Conservation (phyloP, 2,888 invertebrate genomes). For the Lochmaea capreae region DNA sequence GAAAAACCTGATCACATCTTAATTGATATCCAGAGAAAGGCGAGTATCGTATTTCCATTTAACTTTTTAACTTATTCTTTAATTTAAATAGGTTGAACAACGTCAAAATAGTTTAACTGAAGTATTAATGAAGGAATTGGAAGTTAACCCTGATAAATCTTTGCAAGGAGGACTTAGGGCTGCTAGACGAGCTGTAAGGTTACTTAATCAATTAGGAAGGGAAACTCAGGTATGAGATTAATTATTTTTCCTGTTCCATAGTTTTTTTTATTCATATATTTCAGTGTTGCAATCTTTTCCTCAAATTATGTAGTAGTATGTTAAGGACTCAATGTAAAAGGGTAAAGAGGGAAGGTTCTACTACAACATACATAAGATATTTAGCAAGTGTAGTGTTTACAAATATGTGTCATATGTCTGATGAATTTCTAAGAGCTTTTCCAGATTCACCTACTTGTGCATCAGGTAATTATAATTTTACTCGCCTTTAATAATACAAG, state of each 20-base stretch:
- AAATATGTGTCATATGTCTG: slow-evolving; percentile 72
- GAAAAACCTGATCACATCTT: slow-evolving; percentile 64
- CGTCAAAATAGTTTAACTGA: slow-evolving; percentile 84
- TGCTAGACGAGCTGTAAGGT: slow-evolving; percentile 83
- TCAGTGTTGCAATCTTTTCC: slow-evolving; percentile 84
- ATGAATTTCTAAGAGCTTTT: slow-evolving; percentile 85
- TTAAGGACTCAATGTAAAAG: slow-evolving; percentile 84
- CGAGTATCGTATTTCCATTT: slow-evolving; percentile 5
- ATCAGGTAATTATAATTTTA: slow-evolving; percentile 69
- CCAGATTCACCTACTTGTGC: slow-evolving; percentile 80
- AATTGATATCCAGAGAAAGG: slow-evolving; percentile 67
- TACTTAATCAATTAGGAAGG: slow-evolving; percentile 82
- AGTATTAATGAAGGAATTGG: slow-evolving; percentile 88
- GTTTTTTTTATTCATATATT: slow-evolving; percentile 34
- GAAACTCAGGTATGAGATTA: slow-evolving; percentile 69
- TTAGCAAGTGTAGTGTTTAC: slow-evolving; percentile 87
- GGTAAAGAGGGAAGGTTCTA: slow-evolving; percentile 84
- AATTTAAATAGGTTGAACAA: slow-evolving; percentile 70
- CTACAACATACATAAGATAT: slow-evolving; percentile 82
- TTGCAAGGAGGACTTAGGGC: slow-evolving; percentile 90
- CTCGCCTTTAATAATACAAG: not conserved
- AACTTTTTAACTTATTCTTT: slow-evolving; percentile 1
- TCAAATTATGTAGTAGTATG: slow-evolving; percentile 84
- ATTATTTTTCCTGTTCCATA: not conserved
- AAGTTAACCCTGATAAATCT: slow-evolving; percentile 90